phyloP scores from a whole-genome alignment of 37 sponge, comb jelly and placozoan species.

The Diacarnus erythraeanus region DNA sequence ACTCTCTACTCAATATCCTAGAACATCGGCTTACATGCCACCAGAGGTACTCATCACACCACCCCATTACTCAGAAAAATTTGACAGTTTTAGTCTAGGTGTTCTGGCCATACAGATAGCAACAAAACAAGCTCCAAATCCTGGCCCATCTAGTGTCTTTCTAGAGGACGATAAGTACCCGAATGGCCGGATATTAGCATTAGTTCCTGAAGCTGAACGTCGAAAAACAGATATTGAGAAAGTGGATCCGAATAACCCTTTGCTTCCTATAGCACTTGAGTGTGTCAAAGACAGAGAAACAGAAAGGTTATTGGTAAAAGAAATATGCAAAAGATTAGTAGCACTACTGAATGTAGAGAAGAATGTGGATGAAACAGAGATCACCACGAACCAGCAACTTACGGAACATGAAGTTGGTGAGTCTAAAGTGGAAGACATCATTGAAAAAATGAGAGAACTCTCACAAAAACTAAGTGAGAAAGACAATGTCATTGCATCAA shows the following conservation, averaged over 20 bases:
- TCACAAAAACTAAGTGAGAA: background rate
- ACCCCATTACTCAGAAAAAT: background rate
- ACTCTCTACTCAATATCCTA: background rate
- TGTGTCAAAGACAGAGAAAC: background rate
- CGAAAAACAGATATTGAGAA: background rate
- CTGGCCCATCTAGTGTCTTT: background rate
- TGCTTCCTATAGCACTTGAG: background rate
- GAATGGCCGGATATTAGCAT: background rate
- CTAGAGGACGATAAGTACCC: background rate
- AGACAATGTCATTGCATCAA: background rate
- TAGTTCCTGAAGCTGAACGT: background rate
- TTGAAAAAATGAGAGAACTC: background rate
- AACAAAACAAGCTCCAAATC: background rate
- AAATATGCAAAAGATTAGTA: background rate
- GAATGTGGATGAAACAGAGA: background rate
- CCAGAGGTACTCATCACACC: slow-evolving; percentile 3
- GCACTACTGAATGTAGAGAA: background rate
- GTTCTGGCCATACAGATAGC: background rate
- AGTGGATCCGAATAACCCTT: background rate
- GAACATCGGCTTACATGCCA: background rate
- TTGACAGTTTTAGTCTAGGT: background rate
- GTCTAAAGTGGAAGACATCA: background rate
- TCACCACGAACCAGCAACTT: background rate
- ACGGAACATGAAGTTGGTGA: background rate
- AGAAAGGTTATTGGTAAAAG: background rate